A percentile compares a stretch with the other conserved stretches of the same genome.
Evolutionary conservation across 2,797 vertebrate genomes (phyloP).

Genomic region (Dermochelys coriacea): DNA sequence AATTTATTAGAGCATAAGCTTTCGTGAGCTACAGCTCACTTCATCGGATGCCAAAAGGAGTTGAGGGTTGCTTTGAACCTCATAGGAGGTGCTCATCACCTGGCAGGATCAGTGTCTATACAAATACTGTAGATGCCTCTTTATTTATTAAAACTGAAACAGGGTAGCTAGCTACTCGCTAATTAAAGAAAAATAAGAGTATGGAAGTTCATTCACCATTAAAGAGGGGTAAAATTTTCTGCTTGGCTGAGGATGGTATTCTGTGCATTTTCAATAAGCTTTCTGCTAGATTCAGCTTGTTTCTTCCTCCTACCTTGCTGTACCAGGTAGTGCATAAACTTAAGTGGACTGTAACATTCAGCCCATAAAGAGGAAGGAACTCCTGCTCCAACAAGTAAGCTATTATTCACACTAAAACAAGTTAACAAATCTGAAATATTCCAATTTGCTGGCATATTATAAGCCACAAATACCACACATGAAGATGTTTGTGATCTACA

Average conservation of each 20-base stretch:
- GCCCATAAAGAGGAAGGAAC: background rate
- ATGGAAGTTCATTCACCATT: background rate
- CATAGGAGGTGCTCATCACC: background rate
- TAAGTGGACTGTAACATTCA: background rate
- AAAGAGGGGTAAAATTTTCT: background rate
- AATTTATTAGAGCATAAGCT: no score
- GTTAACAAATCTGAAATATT: background rate
- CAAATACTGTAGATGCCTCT: rapidly evolving
- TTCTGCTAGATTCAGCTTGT: background rate
- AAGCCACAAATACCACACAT: background rate
- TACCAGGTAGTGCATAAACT: background rate
- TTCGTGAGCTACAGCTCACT: no score
- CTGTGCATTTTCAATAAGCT: background rate
- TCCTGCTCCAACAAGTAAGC: constrained; percentile 5
- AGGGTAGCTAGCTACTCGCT: background rate
- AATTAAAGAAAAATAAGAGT: background rate
- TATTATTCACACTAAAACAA: background rate
- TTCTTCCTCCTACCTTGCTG: background rate
- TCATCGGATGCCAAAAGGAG: no score
- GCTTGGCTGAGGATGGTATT: background rate
- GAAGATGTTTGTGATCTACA: background rate
- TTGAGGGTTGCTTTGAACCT: rapidly evolving
- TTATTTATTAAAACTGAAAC: background rate
- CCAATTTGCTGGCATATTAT: rapidly evolving
- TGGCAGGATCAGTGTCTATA: background rate